phyloP scores from a whole-genome alignment of 2,113 vertebrate genomes.

The Plotosus lineatus region DNA sequence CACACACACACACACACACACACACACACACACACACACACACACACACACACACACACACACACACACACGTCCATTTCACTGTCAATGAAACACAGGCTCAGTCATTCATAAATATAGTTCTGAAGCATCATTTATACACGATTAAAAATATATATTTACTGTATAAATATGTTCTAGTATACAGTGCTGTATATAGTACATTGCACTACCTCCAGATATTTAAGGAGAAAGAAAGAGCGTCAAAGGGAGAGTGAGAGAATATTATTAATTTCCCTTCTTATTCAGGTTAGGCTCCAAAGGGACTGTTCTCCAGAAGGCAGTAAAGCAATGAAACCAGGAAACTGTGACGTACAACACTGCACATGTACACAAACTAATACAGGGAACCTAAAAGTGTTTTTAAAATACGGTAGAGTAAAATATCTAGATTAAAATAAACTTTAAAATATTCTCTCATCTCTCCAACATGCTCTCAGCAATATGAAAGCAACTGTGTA shows the following conservation, averaged over 20 bases:
- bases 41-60: neutral
- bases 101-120: slow-evolving; percentile 56
- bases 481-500: neutral
- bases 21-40: neutral
- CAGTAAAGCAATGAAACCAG: slow-evolving; percentile 26
- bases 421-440: neutral
- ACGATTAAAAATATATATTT: slow-evolving; percentile 33
- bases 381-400: neutral
- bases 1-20: neutral
- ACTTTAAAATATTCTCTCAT: too few relatives aligned
- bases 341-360: slow-evolving; percentile 15
- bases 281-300: slow-evolving; percentile 20
- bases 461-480: too few relatives aligned
- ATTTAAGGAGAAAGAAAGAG: slow-evolving; percentile 43
- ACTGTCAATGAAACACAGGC: slow-evolving; percentile 60
- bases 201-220: neutral
- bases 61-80: slow-evolving; percentile 36
- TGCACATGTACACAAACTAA: neutral
- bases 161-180: neutral
- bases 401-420: neutral
- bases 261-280: slow-evolving; percentile 33
- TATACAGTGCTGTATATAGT: neutral
- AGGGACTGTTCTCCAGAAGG: slow-evolving; percentile 33
- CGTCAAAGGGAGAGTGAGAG: neutral
- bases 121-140: slow-evolving; percentile 51